A percentile compares a stretch with the other conserved stretches of the same genome.
Conservation (phyloP, 1,140 invertebrate genomes). For the Hypsibius dujardini region DNA sequence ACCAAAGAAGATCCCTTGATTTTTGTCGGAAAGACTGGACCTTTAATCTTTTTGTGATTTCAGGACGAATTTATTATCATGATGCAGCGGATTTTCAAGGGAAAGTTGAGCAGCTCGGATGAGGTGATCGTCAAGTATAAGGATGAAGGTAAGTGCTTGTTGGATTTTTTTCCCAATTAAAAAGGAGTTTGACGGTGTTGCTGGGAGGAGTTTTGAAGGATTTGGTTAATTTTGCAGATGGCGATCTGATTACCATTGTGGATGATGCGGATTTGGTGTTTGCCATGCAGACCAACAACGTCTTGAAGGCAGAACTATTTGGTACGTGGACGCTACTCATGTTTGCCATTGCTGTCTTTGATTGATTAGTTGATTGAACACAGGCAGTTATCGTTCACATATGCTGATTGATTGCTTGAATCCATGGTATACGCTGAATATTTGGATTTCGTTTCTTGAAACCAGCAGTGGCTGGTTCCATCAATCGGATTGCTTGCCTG, state of each 20-base stretch:
- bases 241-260: slow-evolving; percentile 53
- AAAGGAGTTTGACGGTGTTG: slow-evolving; percentile 12
- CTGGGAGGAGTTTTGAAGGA: neutral
- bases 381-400: no score
- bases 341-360: neutral
- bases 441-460: no score
- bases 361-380: no score
- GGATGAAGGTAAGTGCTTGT: slow-evolving; percentile 43
- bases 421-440: no score
- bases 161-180: neutral
- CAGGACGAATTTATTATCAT: slow-evolving; percentile 51
- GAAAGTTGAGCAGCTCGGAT: slow-evolving; percentile 45
- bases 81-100: slow-evolving; percentile 55
- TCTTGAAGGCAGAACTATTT: slow-evolving; percentile 48
- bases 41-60: neutral
- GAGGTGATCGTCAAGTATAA: slow-evolving; percentile 55
- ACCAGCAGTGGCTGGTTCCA: no score
- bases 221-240: slow-evolving; percentile 39
- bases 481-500: no score
- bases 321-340: slow-evolving; percentile 28
- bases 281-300: slow-evolving; percentile 51
- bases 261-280: slow-evolving; percentile 53
- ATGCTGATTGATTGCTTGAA: no score
- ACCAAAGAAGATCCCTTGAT: neutral
- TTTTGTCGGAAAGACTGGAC: no score